phyloP scores from a whole-genome alignment of 2,888 invertebrate species.

The Philaethria dido region DNA sequence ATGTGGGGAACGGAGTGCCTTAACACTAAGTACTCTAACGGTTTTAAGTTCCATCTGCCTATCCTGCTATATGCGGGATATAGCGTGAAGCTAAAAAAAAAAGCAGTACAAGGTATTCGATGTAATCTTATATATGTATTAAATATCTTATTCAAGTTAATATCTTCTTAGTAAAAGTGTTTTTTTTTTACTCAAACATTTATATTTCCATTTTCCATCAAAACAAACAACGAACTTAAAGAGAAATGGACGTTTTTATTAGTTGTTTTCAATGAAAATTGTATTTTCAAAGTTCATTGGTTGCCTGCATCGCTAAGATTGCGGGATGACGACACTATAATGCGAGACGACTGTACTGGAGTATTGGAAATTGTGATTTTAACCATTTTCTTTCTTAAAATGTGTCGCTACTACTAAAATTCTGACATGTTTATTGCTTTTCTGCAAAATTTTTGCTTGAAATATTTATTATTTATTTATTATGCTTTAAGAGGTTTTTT shows the following conservation, averaged over 20 bases:
- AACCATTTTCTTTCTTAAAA: slow-evolving; percentile 20
- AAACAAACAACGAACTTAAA: slow-evolving; percentile 21
- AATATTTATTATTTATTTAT: background rate
- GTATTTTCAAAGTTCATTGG: slow-evolving; percentile 38
- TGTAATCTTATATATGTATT: too few species aligned
- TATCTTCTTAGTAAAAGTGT: too few species aligned
- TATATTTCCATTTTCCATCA: slow-evolving; percentile 18
- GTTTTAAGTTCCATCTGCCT: too few species aligned
- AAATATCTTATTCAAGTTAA: too few species aligned
- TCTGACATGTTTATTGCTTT: background rate
- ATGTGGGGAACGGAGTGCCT: too few species aligned
- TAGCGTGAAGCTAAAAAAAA: too few species aligned
- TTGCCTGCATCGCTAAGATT: slow-evolving; percentile 40
- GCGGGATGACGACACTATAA: slow-evolving; percentile 40
- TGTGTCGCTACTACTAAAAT: background rate
- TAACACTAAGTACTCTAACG: too few species aligned
- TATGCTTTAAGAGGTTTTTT: background rate
- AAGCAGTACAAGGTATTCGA: too few species aligned
- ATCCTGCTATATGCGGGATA: too few species aligned
- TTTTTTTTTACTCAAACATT: background rate
- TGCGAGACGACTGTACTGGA: slow-evolving; percentile 30
- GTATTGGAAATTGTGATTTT: slow-evolving; percentile 38
- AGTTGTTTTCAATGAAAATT: slow-evolving; percentile 29
- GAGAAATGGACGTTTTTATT: slow-evolving; percentile 21
- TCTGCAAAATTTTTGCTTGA: background rate